A percentile compares a stretch with the other conserved stretches of the same genome.
phyloP scores from a whole-genome alignment of 2,888 invertebrate species.

The Congeria kusceri region DNA sequence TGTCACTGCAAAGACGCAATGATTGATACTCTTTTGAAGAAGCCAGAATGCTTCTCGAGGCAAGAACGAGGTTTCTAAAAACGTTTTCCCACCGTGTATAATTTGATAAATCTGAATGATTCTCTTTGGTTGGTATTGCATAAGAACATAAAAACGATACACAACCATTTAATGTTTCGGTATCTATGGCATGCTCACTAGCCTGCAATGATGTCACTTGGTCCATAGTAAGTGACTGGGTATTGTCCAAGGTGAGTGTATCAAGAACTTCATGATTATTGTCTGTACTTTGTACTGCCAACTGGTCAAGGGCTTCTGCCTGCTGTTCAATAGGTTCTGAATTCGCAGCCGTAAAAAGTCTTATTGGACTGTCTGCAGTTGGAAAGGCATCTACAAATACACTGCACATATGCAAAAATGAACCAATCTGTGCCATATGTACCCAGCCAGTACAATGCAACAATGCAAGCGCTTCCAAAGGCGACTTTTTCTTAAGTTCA shows the following conservation, averaged over 20 bases:
- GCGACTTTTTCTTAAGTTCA: not conserved
- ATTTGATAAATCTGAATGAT: no score
- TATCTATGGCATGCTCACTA: not conserved
- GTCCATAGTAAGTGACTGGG: not conserved
- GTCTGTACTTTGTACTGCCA: no score
- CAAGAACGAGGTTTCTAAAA: conserved; percentile 4
- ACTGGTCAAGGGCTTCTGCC: no score
- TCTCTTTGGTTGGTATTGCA: not conserved
- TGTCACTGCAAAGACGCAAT: conserved; percentile 28
- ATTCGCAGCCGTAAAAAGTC: no score
- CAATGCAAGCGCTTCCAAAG: not conserved
- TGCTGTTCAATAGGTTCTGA: no score
- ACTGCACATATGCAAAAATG: conserved; percentile 7
- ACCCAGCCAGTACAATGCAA: conserved; percentile 38
- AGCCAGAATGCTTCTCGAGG: conserved; percentile 2
- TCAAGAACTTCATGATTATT: no score
- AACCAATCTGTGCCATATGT: not conserved
- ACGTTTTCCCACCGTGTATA: not conserved
- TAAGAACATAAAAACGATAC: not conserved
- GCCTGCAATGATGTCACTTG: not conserved
- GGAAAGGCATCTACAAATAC: not conserved
- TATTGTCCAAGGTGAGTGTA: not conserved
- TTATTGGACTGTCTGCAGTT: not conserved
- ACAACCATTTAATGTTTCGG: not conserved
- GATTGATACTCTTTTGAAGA: conserved; percentile 10